Evolutionary conservation across 2,797 vertebrate genomes (phyloP), one percentile per base, ranked within the genome.

Genomic region (Hydrolagus colliei): DNA sequence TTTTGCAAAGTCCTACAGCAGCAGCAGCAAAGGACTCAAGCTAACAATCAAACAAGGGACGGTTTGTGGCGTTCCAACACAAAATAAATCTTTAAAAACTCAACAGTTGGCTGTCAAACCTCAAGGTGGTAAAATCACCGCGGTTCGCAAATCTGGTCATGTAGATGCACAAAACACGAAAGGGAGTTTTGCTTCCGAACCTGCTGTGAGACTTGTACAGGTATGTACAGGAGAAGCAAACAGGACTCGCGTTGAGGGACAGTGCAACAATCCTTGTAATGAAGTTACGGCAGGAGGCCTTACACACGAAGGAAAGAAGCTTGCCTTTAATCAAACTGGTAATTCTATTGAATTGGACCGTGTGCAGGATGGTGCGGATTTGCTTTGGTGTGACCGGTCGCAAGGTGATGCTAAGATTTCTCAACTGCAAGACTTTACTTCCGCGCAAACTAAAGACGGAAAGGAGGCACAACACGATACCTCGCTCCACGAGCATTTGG

Each of bases 401-500:
- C 92, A 91, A 89, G 92, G 93, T 88, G 88, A 88, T 86, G 89
- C 90, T 89, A 90, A 89, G 89, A 92, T 87, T 90, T 93, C 93
- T 91, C 93, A 93, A 92, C 92, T 92, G 92, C 91, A 92, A 86
- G 92, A 92, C 82, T 91, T 91, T 92, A 87, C 92, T 90, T 90
- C 90, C 90, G 79, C 92, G 92, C 89, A 89, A 87, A 89, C 91
- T 89, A 92, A 91, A 89, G 90, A 90, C 79, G 92, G 91, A 72
- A 91, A 87, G 13, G 93, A 92, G 87, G 88, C 89, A 87, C 91
- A 91, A 80, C 89, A 92, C 73, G 93, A 92, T 87, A 92, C 92
- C 87, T 91, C 93, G 89, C 93, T 92, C 87, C 93, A 90, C 67
- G 92, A 95, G 89, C 94, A 93, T 89, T 90, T 94, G 86, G 95